Base-by-base conservation (phyloP, 2,888 invertebrate species). In the Alloscopus bannaensis region DNA sequence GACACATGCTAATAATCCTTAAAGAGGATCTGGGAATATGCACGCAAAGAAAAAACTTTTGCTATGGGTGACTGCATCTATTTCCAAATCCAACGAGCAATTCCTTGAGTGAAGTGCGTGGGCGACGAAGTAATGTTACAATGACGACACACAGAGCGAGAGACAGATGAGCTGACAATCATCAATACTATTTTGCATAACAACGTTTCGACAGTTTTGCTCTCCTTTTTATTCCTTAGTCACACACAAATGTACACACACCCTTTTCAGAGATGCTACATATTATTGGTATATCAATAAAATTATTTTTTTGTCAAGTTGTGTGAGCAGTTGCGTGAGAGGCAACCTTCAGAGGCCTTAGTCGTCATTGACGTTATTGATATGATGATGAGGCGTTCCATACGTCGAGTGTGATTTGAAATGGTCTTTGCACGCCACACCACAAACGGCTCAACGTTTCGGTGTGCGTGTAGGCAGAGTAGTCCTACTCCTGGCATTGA, bases 31-130 rank as follows among this genome's bases (percentile, higher is more conserved):
- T 4, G 36, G n/a, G 36, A 36, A 36, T 8, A 36, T 13, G 47
- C 18, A 13, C 18, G 11, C 47, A 47, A 47, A 47, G 11, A 18
- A 36, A 36, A 8, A 45, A n/a, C 36, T 22, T 16, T 3, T 22
- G 24, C n/a, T 3, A 47, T 13, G 4, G n/a, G n/a, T 6, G 22
- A 20, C 4, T 20, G 52, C 3, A 52, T 4, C 20, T 22, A 52
- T n/a, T 22, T 16, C 52, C 6, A n/a, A 47, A 11, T 11, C 60
- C 29, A 8, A 31, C 57, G 26, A 36, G 42, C 22, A 52, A 68
- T 62, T 69, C 42, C 55, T 57, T 69, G 69, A 69, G 62, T 66
- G 42, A 62, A 62, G 68, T 62, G 64, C 62, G 69, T 57, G 76
- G 47, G 55, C 31, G 59, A 59, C 69, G 36, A 36, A 36, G 36